Conservation (phyloP, 2,113 vertebrate genomes). For the Apteryx owenii region DNA sequence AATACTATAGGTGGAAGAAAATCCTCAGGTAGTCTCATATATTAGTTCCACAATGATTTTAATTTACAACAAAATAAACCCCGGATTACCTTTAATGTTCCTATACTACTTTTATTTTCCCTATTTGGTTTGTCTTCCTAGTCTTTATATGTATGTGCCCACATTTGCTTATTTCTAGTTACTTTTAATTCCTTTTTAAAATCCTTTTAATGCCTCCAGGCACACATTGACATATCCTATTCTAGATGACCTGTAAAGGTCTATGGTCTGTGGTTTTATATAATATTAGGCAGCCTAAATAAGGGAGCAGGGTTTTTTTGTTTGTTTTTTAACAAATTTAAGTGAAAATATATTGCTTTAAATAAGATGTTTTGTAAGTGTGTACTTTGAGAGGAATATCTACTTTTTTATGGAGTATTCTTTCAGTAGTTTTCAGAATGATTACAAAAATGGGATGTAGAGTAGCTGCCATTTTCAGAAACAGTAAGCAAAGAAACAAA, state of each 20-base stretch:
- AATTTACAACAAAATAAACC: background rate
- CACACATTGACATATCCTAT: fast-evolving
- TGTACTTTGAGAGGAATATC: background rate
- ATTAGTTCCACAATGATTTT: background rate
- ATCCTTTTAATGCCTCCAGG: background rate
- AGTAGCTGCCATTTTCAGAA: background rate
- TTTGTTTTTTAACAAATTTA: background rate
- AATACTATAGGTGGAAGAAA: background rate
- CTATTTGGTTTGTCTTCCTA: background rate
- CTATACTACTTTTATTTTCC: background rate
- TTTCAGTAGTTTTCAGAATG: background rate
- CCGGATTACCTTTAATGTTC: background rate
- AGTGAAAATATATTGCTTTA: background rate
- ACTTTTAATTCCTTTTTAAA: background rate
- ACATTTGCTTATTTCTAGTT: background rate
- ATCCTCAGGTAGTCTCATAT: background rate
- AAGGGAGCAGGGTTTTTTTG: background rate
- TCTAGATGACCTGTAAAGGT: background rate
- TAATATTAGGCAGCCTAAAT: background rate
- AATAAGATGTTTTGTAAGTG: background rate
- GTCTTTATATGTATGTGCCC: background rate
- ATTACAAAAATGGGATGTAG: background rate
- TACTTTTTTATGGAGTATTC: background rate
- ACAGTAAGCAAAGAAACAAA: background rate
- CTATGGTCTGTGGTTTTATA: background rate